These are phyloP conservation scores for Aegithalos caudatus DNA, from an alignment of 2,113 vertebrate genomes.

Conservation along the genomic window DNA sequence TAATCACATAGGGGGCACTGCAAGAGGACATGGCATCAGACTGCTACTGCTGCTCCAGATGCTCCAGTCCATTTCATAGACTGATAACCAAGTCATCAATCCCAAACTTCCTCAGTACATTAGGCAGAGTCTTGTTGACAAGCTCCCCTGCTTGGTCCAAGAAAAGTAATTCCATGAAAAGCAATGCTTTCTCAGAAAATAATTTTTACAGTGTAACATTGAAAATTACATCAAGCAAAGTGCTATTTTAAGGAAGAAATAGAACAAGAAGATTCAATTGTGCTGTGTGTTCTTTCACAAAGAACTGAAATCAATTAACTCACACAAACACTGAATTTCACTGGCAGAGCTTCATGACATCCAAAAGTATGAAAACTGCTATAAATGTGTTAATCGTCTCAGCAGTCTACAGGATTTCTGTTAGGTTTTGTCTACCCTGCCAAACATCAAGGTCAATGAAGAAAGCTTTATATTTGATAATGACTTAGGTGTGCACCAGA, in stretches of 20 bases:
- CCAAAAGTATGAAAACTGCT: background rate
- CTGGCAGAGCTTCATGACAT: background rate
- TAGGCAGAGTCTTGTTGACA: background rate
- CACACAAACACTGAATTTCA: background rate
- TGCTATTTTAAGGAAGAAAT: background rate
- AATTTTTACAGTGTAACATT: background rate
- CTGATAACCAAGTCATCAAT: background rate
- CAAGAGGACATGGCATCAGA: background rate
- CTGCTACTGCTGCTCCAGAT: background rate
- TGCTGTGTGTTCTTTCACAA: background rate
- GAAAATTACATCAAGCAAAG: background rate
- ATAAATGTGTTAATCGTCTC: background rate
- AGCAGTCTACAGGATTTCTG: background rate
- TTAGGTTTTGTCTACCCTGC: background rate
- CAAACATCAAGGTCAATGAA: background rate
- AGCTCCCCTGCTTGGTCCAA: background rate
- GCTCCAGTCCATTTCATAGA: rapidly evolving
- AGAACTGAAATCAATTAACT: background rate
- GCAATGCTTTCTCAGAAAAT: background rate
- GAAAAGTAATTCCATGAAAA: background rate
- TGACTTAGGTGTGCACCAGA: background rate
- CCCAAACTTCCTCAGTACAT: background rate
- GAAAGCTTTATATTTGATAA: background rate
- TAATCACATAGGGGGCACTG: background rate
- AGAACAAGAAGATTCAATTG: background rate